phyloP scores from a whole-genome alignment of 2,888 invertebrate genomes.

The Spisula subtruncata region DNA sequence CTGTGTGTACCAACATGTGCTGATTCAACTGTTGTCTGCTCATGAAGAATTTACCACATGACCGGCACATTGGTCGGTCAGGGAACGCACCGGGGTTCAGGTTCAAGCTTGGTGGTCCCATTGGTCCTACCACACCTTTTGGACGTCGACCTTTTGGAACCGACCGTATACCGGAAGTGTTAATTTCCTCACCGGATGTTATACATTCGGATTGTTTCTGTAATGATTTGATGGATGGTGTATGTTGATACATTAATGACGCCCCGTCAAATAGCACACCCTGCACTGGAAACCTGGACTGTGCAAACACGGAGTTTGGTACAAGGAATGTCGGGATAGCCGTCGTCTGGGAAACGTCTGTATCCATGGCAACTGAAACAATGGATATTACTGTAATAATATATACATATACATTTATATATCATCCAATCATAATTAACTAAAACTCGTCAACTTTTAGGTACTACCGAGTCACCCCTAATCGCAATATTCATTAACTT shows the following conservation, averaged over 20 bases:
- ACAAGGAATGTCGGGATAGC: constrained; percentile 16
- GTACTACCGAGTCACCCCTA: too few species aligned
- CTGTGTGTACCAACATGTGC: constrained; percentile 98
- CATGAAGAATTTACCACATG: constrained; percentile 97
- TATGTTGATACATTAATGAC: neutral
- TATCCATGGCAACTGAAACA: constrained; percentile 16
- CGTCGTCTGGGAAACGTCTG: neutral
- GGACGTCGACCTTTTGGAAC: constrained; percentile 45
- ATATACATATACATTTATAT: too few species aligned
- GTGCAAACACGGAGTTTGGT: neutral
- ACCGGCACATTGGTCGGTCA: constrained; percentile 45
- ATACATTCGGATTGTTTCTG: constrained; percentile 3
- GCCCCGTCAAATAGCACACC: neutral
- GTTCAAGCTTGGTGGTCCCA: neutral
- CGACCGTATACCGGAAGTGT: neutral
- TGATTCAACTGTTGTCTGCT: constrained; percentile 98
- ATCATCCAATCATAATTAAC: too few species aligned
- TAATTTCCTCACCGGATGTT: neutral
- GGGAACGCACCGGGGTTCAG: neutral
- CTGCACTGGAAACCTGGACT: neutral
- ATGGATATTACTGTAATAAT: neutral
- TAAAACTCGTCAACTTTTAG: too few species aligned
- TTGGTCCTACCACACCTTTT: neutral
- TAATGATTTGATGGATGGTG: neutral
- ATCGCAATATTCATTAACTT: too few species aligned